Evolutionary conservation across 2,888 invertebrate species (phyloP), one percentile per base, ranked within the genome.

Genomic region (Alentia gelatinosa): DNA sequence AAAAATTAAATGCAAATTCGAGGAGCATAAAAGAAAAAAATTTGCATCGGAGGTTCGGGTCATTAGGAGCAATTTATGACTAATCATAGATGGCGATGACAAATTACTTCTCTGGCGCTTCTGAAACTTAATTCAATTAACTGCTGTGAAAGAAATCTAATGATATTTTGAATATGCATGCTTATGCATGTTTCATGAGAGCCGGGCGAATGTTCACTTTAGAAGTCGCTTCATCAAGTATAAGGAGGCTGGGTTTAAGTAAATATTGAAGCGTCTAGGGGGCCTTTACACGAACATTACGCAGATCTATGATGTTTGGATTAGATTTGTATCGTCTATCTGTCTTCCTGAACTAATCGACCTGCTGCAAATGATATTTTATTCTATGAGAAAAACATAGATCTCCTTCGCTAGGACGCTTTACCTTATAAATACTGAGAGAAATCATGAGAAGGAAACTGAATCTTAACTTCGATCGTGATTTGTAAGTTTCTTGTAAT

Each of bases 161-260:
- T 79, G 79, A 79, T 79, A 39, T 79, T 37, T 79, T 79, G 79
- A 79, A 79, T 79, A 79, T 79, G 79, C 79, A 79, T 79, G 79
- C 79, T 39, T 37, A 37, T 79, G 79, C 79, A 79, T 79, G 79
- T 79, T 79, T 79, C 79, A 79, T 79, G 79, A 79, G 37, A 15
- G 15, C 19, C 15, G 30, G 26, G 33, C 68, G 30, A 68, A 68
- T 68, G 68, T 68, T 68, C 68, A 68, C 68, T 4, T 68, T 68
- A 3, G 5, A 26, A 4, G 30, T 26, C 26, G 68, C 5, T 68
- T n/a, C 63, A 15, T n/a, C 23, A n/a, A 12, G 15, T 5, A 63
- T 63, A 63, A 63, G n/a, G n/a, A 63, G 12, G 12, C n/a, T 12
- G 30, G 15, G 68, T 68, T 9, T 68, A 68, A 26, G 26, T 68